Evolutionary conservation across 2,888 invertebrate species (phyloP).

Genomic region (Pyrgus malvae): DNA sequence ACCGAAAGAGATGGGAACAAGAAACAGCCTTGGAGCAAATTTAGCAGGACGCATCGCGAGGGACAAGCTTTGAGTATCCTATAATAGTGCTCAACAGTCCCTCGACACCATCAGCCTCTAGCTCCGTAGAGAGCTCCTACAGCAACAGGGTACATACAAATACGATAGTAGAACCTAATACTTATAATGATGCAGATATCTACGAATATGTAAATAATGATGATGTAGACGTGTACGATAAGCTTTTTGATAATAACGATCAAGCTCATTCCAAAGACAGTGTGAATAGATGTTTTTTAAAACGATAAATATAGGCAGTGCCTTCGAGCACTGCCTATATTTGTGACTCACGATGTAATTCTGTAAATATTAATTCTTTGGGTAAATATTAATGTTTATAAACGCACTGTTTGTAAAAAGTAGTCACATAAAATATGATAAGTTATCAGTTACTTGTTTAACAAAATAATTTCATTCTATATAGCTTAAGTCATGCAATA

Average conservation of each 20-base stretch:
- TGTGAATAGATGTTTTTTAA: constrained; percentile 50
- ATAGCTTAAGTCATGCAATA: background rate
- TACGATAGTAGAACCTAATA: constrained; percentile 58
- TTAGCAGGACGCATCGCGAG: constrained; percentile 60
- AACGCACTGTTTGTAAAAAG: constrained; percentile 1
- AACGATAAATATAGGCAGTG: constrained; percentile 38
- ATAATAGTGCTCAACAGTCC: constrained; percentile 71
- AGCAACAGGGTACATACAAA: constrained; percentile 75
- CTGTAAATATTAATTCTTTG: constrained; percentile 43
- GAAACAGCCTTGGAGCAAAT: constrained; percentile 62
- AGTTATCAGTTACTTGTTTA: background rate
- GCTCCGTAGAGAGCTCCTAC: constrained; percentile 58
- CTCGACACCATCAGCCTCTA: constrained; percentile 62
- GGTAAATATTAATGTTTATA: constrained; percentile 1
- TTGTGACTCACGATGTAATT: too few relatives aligned
- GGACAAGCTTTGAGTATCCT: constrained; percentile 48
- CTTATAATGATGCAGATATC: constrained; percentile 54
- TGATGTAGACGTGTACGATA: constrained; percentile 49
- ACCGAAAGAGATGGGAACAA: constrained; percentile 48
- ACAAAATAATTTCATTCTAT: background rate
- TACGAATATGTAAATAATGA: constrained; percentile 58
- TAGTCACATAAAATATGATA: background rate
- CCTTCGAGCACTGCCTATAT: too few relatives aligned
- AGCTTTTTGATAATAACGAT: constrained; percentile 47
- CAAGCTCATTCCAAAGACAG: constrained; percentile 72